These are phyloP conservation scores for Sebastes kiyomatsui DNA, from an alignment of 2,797 vertebrate species.

Conservation along the genomic window DNA sequence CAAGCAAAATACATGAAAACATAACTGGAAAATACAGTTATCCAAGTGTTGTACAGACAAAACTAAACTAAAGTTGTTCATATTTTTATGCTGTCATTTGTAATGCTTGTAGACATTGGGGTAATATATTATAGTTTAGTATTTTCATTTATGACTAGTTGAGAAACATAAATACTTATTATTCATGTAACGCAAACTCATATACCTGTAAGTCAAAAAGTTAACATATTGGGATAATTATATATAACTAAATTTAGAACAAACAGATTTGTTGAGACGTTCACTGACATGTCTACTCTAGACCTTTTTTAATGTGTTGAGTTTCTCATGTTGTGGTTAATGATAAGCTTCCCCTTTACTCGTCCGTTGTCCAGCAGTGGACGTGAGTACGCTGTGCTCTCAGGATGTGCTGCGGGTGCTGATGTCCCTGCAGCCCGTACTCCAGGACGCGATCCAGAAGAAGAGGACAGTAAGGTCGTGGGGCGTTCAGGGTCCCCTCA, in stretches of 20 bases:
- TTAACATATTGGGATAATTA: too few relatives aligned
- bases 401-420: constrained; percentile 98
- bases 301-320: neutral
- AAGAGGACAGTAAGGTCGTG: constrained; percentile 97
- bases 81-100: neutral
- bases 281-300: neutral
- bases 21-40: too few relatives aligned
- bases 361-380: constrained; percentile 79
- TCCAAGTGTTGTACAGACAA: neutral
- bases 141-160: neutral
- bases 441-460: constrained; percentile 98
- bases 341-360: neutral
- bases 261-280: neutral
- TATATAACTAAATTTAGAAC: neutral
- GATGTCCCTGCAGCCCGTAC: constrained; percentile 95
- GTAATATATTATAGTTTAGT: neutral
- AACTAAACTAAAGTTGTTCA: neutral
- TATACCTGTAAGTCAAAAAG: neutral
- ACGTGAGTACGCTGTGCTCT: constrained; percentile 94
- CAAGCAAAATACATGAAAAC: too few relatives aligned
- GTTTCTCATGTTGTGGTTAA: constrained; percentile 1
- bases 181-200: neutral
- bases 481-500: constrained; percentile 98
- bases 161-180: neutral
- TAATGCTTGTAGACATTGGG: neutral